Base-by-base conservation (phyloP, 2,888 invertebrate species). In the Priocnemis perturbator region DNA sequence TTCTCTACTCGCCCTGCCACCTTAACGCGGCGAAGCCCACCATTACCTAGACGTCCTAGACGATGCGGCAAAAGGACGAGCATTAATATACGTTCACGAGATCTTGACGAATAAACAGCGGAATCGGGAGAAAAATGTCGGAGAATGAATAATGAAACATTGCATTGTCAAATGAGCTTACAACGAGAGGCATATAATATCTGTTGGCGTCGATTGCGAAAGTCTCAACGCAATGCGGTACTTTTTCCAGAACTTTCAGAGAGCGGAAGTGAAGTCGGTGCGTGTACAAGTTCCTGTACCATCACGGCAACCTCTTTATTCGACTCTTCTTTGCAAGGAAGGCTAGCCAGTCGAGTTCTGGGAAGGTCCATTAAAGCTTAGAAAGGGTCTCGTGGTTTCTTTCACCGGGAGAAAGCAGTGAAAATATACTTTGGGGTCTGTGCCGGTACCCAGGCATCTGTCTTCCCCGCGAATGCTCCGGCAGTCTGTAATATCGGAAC, bases 41-140 rank as follows among this genome's bases (percentile, higher is more conserved):
- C 70, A 81, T 81, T 81, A 81, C 70, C 69, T 66, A 71, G 69
- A 65, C 69, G 65, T 64, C 70, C 69, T 66, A 71, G 69, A 65
- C 69, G 65, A 64, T 37, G 59, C 45, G 70, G 72, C 74, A 76
- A 78, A 78, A 68, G 45, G 62, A 76, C 71, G 76, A 77, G 73
- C 67, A 78, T 81, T 78, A 77, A 81, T 81, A 81, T 81, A 81
- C 81, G 81, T 81, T 81, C 81, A 81, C 64, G 23, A 60, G 72
- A 74, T 68, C 69, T 72, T 26, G 53, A 52, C 52, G 64, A 61
- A 71, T 63, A 67, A 64, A n/a, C n/a, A n/a, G 61, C 48, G 67
- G 67, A 19, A 1, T 15, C 47, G 50, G n/a, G 47, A 47, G 47
- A 7, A 3, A 47, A 5, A 26, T 47, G 47, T 47, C 15, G 47